Conservation (phyloP, 2,888 invertebrate species). For the Phengaris alcon region DNA sequence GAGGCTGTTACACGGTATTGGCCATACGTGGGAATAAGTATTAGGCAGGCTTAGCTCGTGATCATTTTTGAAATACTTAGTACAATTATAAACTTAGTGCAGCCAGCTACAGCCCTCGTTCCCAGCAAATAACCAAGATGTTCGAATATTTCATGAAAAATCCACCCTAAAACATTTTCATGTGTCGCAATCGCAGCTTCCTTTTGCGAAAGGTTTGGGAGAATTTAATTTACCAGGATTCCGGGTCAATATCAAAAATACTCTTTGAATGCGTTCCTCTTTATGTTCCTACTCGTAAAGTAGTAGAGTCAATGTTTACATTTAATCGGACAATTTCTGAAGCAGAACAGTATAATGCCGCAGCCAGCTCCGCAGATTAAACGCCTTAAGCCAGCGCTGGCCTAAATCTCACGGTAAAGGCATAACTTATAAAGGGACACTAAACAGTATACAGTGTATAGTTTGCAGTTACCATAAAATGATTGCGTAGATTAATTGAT, state of each 20-base stretch:
- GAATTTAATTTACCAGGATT: constrained; percentile 2
- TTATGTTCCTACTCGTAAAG: neutral
- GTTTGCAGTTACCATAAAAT: constrained; percentile 19
- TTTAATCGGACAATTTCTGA: constrained; percentile 18
- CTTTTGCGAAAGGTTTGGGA: neutral
- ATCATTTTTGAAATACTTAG: neutral
- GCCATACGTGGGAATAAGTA: neutral
- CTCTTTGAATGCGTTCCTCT: constrained; percentile 7
- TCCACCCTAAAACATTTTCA: neutral
- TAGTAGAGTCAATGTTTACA: constrained; percentile 16
- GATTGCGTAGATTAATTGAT: neutral
- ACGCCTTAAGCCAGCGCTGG: constrained; percentile 15
- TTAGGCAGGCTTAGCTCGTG: neutral
- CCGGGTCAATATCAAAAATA: constrained; percentile 1
- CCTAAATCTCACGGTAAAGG: constrained; percentile 12
- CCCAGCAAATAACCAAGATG: constrained; percentile 6
- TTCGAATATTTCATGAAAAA: constrained; percentile 10
- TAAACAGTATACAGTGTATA: too few species aligned
- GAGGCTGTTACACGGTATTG: neutral
- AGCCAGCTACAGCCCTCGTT: neutral
- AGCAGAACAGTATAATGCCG: neutral
- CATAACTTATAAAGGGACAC: constrained; percentile 1
- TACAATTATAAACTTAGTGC: too few species aligned
- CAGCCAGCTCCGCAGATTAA: constrained; percentile 3
- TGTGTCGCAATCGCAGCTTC: constrained; percentile 3